Evolutionary conservation across 2,888 invertebrate genomes (phyloP).

Genomic region (Temnothorax ravouxi): DNA sequence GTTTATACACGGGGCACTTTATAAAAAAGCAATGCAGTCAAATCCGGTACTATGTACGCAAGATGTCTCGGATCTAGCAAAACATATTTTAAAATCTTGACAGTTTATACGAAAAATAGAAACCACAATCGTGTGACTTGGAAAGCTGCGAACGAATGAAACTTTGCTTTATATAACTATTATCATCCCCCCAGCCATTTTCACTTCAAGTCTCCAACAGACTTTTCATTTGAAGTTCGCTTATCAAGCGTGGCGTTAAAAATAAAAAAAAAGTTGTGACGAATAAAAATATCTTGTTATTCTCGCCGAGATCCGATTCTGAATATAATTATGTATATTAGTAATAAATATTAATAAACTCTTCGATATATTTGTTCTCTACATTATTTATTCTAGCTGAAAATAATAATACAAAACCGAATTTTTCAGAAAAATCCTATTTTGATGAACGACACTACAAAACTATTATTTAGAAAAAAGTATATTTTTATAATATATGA

Average conservation of each 20-base stretch:
- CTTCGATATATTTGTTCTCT: neutral
- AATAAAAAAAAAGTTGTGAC: neutral
- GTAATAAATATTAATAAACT: neutral
- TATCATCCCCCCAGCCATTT: neutral
- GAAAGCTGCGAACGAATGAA: neutral
- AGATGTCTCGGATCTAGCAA: neutral
- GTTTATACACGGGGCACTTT: constrained; percentile 31
- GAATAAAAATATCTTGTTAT: neutral
- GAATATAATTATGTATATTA: neutral
- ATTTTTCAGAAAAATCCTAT: neutral
- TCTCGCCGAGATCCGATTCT: neutral
- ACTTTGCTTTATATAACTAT: neutral
- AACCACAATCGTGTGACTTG: neutral
- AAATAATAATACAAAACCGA: neutral
- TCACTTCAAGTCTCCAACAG: neutral
- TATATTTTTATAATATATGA: neutral
- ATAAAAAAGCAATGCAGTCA: constrained; percentile 21
- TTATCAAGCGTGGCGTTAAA: constrained; percentile 1
- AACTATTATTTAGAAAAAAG: neutral
- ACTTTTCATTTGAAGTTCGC: constrained; percentile 9
- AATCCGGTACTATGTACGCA: neutral
- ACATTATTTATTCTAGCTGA: neutral
- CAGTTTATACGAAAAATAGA: constrained; percentile 25
- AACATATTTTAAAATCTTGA: constrained; percentile 17
- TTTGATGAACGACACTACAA: neutral